Conservation (phyloP, 2,797 vertebrate genomes). For the Acanthiza pusilla region DNA sequence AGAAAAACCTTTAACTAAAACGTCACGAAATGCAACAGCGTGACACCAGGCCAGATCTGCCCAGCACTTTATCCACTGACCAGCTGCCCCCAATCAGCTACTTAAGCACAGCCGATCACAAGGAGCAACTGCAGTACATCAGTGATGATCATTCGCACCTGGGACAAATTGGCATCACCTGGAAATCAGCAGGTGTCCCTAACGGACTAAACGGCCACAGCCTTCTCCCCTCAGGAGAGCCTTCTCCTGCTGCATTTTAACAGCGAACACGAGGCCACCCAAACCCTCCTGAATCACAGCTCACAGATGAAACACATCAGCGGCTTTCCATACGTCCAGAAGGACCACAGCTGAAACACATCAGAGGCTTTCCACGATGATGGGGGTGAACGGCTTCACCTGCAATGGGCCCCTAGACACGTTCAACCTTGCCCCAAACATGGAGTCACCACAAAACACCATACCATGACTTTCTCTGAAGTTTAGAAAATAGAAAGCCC, state of each 20-base stretch:
- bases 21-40: not conserved
- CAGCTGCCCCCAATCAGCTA: not conserved
- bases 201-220: not conserved
- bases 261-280: not conserved
- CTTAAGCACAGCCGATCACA: no score
- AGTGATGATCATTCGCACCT: not conserved
- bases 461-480: accelerated
- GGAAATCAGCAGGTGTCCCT: not conserved
- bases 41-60: not conserved
- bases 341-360: not conserved
- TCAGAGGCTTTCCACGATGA: not conserved
- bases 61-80: accelerated
- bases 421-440: not conserved
- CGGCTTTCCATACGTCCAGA: no score
- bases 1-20: not conserved
- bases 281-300: not conserved
- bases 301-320: not conserved
- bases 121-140: accelerated
- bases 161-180: accelerated
- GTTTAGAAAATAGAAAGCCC: not conserved
- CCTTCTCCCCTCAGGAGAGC: not conserved
- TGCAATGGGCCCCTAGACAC: no score
- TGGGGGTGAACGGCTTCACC: not conserved
- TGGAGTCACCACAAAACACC: accelerated
- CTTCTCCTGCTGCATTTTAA: not conserved